Base-by-base conservation (phyloP, 2,888 invertebrate genomes). In the Pachydiplax longipennis region DNA sequence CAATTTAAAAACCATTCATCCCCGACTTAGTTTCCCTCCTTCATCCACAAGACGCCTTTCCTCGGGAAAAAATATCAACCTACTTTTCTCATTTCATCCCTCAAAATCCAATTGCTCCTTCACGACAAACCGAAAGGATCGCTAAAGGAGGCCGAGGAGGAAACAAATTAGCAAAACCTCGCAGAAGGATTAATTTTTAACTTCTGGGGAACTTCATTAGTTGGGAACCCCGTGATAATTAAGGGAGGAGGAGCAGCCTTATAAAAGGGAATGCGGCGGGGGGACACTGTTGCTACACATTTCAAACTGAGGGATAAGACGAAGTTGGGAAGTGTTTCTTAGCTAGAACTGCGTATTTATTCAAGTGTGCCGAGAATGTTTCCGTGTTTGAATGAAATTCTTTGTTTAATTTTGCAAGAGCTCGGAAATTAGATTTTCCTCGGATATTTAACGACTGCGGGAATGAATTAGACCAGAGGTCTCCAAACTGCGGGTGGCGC, bases 161-260 rank as follows among this genome's bases (percentile, higher is more conserved):
- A 87, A 87, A 87, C 87, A 87, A 87, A 87, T 87, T 87, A 87
- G 87, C 87, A 87, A 87, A 87, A 87, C 87, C 87, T 87, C 87
- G 87, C 87, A 61, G 87, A 61, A 87, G 87, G 61, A 87, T 87
- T 87, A 87, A 87, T 87, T 87, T 87, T 87, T 87, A 87, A 87
- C 87, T 87, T 87, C 87, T 87, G 87, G 58, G 83, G 87, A 87
- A 87, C 87, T 87, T 87, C 87, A 87, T 87, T 87, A 87, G 87
- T 87, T 87, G 87, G 58, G 87, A 87, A 61, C 61, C 61, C 87
- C 35, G 87, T n/a, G 61, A 53, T 87, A 87, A 87, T 87, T 87
- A 61, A 87, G 61, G 87, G 58, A 58, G 87, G 58, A 58, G 58
- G 83, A 83, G 83, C 58, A 73, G 31, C 40, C 58, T 87, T 87